Evolutionary conservation across 64 coral and sea anemone genomes (phyloP), one percentile per base, ranked within the genome.

Genomic region (Anthopleura sola): DNA sequence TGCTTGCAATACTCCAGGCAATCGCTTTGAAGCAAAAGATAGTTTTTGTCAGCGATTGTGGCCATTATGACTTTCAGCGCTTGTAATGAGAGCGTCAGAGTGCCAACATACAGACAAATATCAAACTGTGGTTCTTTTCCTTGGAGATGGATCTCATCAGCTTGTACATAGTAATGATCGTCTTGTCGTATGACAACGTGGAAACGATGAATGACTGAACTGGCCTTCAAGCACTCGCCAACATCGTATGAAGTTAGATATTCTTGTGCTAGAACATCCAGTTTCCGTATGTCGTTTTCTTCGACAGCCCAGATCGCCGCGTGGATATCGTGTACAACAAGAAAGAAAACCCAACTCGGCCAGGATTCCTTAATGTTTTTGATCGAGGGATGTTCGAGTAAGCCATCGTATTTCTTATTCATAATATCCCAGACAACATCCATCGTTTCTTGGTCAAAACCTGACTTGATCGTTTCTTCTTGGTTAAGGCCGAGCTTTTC

Each of bases 331-430:
- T 90, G 64, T 37, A 90, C 80, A 75, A 90, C 17, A 17, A 90
- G 88, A 84, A 90, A 90, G 88, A 90, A 90, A 36, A 90, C 88
- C 88, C 88, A 90, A 33, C 46, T 82, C 33, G 88, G 88, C 88
- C 68, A 77, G 37, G 88, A 75, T 49, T 82, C 21, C 37, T 90
- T 81, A 34, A 84, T 81, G 1, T 90, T 44, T 1, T 71, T 74
- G 38, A 90, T 90, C 56, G 18, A 55, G 0, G 88, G 88, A 84
- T 90, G 88, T 10, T 84, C 88, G 44, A 62, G 82, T 53, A 90
- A 3, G 28, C 87, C 58, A 15, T 90, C 88, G 69, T 57, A 85
- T 77, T 90, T 90, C 12, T 90, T 84, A 44, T 84, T 83, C 81
- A 90, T 64, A 46, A 90, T 84, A 84, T 90, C 88, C 88, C 88